These are phyloP conservation scores for Oncopeltus fasciatus DNA, from an alignment of 1,140 invertebrate genomes.

Conservation along the genomic window DNA sequence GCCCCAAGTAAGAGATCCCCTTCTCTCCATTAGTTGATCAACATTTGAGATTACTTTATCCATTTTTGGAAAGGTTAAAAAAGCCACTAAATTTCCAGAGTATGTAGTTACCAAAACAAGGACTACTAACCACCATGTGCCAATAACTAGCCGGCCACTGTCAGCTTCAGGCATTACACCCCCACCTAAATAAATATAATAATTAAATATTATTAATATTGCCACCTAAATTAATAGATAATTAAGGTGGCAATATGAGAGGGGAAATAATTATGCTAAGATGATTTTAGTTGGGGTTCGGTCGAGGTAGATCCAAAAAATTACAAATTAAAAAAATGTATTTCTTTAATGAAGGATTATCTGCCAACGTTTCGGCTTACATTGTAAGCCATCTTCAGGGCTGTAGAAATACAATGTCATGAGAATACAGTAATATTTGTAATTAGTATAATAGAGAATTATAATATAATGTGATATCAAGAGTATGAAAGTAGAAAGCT, in stretches of 20 bases:
- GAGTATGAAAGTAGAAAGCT: no score
- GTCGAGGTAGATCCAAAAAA: no score
- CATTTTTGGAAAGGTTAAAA: slow-evolving; percentile 80
- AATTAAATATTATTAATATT: background rate
- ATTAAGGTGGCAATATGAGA: background rate
- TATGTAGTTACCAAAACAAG: slow-evolving; percentile 82
- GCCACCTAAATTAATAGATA: background rate
- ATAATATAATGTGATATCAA: no score
- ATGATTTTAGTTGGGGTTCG: background rate
- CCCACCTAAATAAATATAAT: slow-evolving; percentile 44
- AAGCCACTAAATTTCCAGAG: slow-evolving; percentile 82
- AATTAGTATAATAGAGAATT: no score
- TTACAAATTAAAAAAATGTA: no score
- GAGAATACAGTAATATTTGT: no score
- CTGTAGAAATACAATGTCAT: no score
- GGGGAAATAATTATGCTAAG: background rate
- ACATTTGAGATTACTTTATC: slow-evolving; percentile 59
- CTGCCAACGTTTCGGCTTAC: no score
- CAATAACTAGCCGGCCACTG: slow-evolving; percentile 74
- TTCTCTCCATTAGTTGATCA: slow-evolving; percentile 48
- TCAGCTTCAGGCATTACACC: slow-evolving; percentile 68
- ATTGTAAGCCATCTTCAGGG: no score
- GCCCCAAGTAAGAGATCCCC: slow-evolving; percentile 51
- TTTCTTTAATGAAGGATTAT: no score
- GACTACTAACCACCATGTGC: slow-evolving; percentile 85